Evolutionary conservation across 2,797 vertebrate genomes (phyloP).

Genomic region (Xenopus petersii): DNA sequence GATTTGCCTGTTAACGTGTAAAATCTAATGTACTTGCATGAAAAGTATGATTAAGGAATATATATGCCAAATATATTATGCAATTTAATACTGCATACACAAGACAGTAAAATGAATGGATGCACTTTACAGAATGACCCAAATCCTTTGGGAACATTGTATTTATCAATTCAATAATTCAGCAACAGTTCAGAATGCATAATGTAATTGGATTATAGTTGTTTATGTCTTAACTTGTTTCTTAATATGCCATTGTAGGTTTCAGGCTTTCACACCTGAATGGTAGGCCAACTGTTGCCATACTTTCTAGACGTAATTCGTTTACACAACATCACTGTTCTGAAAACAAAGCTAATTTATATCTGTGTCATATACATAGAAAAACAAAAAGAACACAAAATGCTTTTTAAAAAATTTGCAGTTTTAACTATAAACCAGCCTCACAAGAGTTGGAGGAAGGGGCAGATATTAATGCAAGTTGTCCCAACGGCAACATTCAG

Average conservation of each 20-base stretch:
- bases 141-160: conserved; percentile 59
- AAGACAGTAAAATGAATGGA: conserved; percentile 68
- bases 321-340: not conserved
- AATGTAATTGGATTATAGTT: conserved; percentile 58
- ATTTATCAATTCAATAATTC: conserved; percentile 63
- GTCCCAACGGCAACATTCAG: too few relatives aligned
- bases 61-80: conserved; percentile 60
- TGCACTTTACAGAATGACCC: conserved; percentile 67
- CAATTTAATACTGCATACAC: conserved; percentile 56
- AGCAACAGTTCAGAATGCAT: conserved; percentile 58
- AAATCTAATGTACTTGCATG: conserved; percentile 56
- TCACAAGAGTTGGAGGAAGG: too few relatives aligned
- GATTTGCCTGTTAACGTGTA: conserved; percentile 58
- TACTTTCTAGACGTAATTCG: not conserved
- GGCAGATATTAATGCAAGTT: too few relatives aligned
- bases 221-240: conserved; percentile 45
- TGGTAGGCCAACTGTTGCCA: conserved; percentile 12
- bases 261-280: conserved; percentile 30
- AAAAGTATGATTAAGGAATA: conserved; percentile 64
- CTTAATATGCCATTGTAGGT: conserved; percentile 16
- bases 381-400: not conserved
- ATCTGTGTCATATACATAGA: not conserved
- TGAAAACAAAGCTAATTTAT: conserved; percentile 2
- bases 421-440: too few relatives aligned
- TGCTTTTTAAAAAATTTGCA: too few relatives aligned